Evolutionary conservation across 2,797 vertebrate genomes (phyloP).

Genomic region (Aphelocoma californica): DNA sequence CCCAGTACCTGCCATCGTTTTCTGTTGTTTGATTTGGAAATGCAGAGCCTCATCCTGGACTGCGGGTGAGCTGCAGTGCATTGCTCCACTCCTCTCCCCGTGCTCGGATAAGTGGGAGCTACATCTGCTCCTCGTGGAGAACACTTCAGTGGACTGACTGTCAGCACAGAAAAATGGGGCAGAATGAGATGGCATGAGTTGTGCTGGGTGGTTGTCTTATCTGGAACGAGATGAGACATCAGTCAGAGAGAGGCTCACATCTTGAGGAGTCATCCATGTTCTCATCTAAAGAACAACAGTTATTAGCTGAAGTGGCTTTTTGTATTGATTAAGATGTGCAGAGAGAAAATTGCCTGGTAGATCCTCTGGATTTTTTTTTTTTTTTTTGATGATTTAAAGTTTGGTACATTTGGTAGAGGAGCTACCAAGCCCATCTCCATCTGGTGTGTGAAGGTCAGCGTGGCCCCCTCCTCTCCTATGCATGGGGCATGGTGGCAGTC

Average conservation of each 20-base stretch:
- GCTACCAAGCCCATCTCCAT: neutral
- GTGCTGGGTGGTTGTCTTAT: neutral
- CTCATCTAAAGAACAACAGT: neutral
- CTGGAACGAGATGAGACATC: neutral
- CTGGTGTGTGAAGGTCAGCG: neutral
- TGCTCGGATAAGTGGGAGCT: neutral
- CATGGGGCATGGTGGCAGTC: accelerated
- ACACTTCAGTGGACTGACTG: neutral
- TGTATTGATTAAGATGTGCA: neutral
- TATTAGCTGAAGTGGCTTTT: neutral
- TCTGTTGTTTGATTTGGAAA: neutral
- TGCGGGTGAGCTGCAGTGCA: accelerated
- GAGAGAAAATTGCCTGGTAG: neutral
- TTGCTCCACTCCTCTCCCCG: neutral
- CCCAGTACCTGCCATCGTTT: accelerated
- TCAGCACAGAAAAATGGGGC: neutral
- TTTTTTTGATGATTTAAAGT: neutral
- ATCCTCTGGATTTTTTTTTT: neutral
- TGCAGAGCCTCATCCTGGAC: neutral
- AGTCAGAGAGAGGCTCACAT: neutral
- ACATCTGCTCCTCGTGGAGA: neutral
- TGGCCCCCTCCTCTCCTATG: neutral
- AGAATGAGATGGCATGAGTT: neutral
- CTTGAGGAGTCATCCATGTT: neutral
- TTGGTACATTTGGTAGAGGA: neutral